Evolutionary conservation across 1,140 invertebrate species (phyloP), one percentile per base, ranked within the genome.

Genomic region (Drosophila quadrilineata): DNA sequence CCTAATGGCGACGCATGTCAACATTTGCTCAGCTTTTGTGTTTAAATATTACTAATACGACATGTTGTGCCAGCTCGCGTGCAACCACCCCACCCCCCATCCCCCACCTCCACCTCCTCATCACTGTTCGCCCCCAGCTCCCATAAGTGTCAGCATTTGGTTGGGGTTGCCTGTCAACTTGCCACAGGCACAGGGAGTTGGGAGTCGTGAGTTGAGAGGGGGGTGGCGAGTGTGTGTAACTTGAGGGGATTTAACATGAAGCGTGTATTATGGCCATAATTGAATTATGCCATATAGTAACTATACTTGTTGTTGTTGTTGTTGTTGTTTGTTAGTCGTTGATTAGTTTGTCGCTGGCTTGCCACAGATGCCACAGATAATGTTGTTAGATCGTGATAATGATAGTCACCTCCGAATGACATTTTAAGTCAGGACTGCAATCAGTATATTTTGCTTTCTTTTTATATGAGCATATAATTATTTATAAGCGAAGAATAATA

Each of bases 11-110:
- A 84, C 74, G 74, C 79, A 85, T 84, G 79, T 84, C 79, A 84
- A 85, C 79, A 71, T 84, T 84, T 85, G 70, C 70, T 68, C 62
- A 79, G 79, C 80, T 79, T 85, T 85, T 86, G 79, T 85, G 80
- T 84, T 84, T 84, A 84, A 85, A 84, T 84, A 84, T 84, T 84
- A 84, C 77, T 85, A 85, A 84, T 84, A 84, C 77, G 77, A 84
- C 79, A 84, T 84, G 79, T 84, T 77, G 77, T 84, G 64, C 60
- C 68, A 76, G 63, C 63, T 52, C 56, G 65, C 65, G 59, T 68
- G 65, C 41, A 58, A 31, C 24, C 46, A 22, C 17, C 10, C 19
- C n/a, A 4, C 38, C 17, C 9, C 2, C 4, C 6, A 2, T 8
- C 33, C 33, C 5, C 33, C 12, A 3, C n/a, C n/a, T n/a, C n/a